Evolutionary conservation across 2,797 vertebrate species (phyloP).

Genomic region (Pangasius mekongensis): DNA sequence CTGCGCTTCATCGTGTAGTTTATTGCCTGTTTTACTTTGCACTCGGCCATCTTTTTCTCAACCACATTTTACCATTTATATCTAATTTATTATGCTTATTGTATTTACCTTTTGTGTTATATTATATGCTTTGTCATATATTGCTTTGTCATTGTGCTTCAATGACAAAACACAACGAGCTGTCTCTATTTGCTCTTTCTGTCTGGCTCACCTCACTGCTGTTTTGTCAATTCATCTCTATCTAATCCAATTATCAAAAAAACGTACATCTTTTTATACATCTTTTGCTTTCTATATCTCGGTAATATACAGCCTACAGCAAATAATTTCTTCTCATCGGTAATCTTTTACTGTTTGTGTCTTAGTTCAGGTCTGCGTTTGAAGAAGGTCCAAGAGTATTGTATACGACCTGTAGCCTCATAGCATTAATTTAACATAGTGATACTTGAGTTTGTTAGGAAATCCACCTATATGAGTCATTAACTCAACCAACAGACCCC

Average conservation of each 20-base stretch:
- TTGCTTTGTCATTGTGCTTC: too few species aligned
- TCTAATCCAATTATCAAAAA: not conserved
- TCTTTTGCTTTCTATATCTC: not conserved
- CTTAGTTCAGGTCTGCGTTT: too few species aligned
- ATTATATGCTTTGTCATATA: not conserved
- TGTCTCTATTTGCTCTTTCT: not conserved
- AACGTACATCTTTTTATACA: not conserved
- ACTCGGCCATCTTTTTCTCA: not conserved
- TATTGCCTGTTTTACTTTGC: not conserved
- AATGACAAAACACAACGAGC: too few species aligned
- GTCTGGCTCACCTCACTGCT: not conserved
- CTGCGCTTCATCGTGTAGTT: not conserved
- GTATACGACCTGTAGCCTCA: too few species aligned
- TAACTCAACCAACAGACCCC: too few species aligned
- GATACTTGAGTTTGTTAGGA: too few species aligned
- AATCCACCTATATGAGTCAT: too few species aligned
- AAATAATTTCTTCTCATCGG: not conserved
- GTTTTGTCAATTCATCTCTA: not conserved
- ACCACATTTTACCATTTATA: not conserved
- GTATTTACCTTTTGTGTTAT: not conserved
- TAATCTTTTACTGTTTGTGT: not conserved
- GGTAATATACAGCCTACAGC: not conserved
- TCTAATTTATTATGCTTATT: not conserved
- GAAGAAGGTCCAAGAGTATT: too few species aligned
- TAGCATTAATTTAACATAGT: too few species aligned